phyloP scores from a whole-genome alignment of 1,140 invertebrate genomes.

The Cydia strobilella region DNA sequence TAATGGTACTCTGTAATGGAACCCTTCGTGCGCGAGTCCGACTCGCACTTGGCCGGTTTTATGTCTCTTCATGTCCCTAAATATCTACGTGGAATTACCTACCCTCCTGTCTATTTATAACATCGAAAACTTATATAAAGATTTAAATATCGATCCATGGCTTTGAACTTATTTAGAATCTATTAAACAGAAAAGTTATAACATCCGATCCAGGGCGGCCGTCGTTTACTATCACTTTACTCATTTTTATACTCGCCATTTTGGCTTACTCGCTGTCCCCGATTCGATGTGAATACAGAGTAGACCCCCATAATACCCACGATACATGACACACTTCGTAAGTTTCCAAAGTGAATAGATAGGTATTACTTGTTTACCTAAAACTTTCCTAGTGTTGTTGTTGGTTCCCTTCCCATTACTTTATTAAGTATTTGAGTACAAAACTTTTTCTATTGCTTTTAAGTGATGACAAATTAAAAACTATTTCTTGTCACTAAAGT shows the following conservation, averaged over 20 bases:
- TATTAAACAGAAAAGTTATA: conserved; percentile 54
- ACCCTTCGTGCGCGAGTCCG: too few relatives aligned
- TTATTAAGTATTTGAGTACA: not conserved
- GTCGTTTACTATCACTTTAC: conserved; percentile 68
- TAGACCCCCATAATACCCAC: conserved; percentile 52
- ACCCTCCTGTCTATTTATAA: too few relatives aligned
- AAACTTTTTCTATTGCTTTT: not conserved
- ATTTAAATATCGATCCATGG: conserved; percentile 32
- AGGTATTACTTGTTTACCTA: conserved; percentile 48
- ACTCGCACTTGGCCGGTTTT: too few relatives aligned
- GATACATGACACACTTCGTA: conserved; percentile 57
- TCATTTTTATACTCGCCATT: conserved; percentile 67
- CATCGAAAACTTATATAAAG: conserved; percentile 39
- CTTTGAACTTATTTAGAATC: conserved; percentile 46
- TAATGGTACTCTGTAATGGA: too few relatives aligned
- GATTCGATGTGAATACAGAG: conserved; percentile 65
- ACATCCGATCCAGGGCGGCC: conserved; percentile 44
- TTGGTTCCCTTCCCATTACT: not conserved
- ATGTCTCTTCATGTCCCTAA: too few relatives aligned
- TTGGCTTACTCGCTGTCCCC: conserved; percentile 58
- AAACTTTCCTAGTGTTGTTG: conserved; percentile 33
- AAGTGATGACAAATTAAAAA: not conserved
- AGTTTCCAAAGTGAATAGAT: conserved; percentile 39
- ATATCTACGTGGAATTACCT: too few relatives aligned
- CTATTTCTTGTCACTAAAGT: too few relatives aligned